These are phyloP conservation scores for Temnopleurus reevesii DNA, from an alignment of 53 echinoderm and acorn worm genomes.

Conservation along the genomic window DNA sequence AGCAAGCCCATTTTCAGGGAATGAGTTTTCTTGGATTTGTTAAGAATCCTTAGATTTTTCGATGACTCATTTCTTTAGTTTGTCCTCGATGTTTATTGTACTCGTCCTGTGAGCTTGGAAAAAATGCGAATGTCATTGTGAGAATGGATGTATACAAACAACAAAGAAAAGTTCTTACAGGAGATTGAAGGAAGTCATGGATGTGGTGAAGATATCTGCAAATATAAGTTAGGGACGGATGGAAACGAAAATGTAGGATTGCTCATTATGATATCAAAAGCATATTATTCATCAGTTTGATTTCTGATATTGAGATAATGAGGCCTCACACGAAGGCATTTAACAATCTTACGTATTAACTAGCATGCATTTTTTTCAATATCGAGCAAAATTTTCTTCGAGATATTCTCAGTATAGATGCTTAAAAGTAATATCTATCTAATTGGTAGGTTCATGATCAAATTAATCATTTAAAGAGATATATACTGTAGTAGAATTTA, in stretches of 20 bases:
- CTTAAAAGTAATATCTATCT: no score
- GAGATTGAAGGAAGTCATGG: neutral
- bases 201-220: neutral
- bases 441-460: no score
- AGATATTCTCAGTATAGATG: no score
- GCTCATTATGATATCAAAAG: neutral
- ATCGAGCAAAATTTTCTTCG: no score
- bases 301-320: no score
- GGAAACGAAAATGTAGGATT: neutral
- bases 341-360: no score
- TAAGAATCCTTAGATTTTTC: constrained; percentile 14
- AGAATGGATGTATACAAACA: neutral
- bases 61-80: constrained; percentile 22
- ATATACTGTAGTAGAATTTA: no score
- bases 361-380: no score
- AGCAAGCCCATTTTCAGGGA: constrained; percentile 2
- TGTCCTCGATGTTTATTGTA: neutral
- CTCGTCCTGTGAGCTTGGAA: neutral
- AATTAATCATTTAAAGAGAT: no score
- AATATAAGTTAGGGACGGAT: neutral
- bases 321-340: no score
- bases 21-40: constrained; percentile 37
- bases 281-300: no score
- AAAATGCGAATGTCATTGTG: constrained; percentile 25
- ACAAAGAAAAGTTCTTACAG: neutral